phyloP scores from a whole-genome alignment of 2,888 invertebrate species.

The Sceliomorpha sp. region DNA sequence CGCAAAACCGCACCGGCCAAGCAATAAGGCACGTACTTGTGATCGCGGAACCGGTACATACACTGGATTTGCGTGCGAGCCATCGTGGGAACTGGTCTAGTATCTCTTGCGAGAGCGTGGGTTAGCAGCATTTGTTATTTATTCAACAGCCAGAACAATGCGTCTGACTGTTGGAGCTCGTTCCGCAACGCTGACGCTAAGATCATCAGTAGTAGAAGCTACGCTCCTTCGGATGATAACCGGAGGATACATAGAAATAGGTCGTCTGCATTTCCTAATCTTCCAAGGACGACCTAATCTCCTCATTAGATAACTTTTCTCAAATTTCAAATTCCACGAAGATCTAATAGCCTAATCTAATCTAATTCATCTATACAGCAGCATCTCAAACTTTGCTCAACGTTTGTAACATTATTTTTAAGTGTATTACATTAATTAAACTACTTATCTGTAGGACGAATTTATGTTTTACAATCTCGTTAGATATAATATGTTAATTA shows the following conservation, averaged over 20 bases:
- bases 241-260: constrained; percentile 50
- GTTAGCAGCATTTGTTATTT: constrained; percentile 77
- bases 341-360: too few species aligned
- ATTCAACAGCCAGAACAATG: constrained; percentile 75
- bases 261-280: constrained; percentile 33
- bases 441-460: too few species aligned
- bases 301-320: constrained; percentile 33
- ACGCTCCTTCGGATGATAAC: constrained; percentile 59
- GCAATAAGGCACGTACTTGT: constrained; percentile 55
- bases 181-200: constrained; percentile 73
- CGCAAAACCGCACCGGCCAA: constrained; percentile 54
- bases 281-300: constrained; percentile 32
- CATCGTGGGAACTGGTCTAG: constrained; percentile 78
- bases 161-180: constrained; percentile 72
- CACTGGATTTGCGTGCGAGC: constrained; percentile 71
- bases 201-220: constrained; percentile 68
- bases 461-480: too few species aligned
- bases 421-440: too few species aligned
- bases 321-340: too few species aligned
- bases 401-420: too few species aligned
- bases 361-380: too few species aligned
- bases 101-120: constrained; percentile 68
- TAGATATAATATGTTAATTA: too few species aligned
- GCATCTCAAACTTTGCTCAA: too few species aligned
- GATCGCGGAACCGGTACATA: constrained; percentile 61